phyloP scores from a whole-genome alignment of 2,797 vertebrate species.

The Corythornis leucogaster region DNA sequence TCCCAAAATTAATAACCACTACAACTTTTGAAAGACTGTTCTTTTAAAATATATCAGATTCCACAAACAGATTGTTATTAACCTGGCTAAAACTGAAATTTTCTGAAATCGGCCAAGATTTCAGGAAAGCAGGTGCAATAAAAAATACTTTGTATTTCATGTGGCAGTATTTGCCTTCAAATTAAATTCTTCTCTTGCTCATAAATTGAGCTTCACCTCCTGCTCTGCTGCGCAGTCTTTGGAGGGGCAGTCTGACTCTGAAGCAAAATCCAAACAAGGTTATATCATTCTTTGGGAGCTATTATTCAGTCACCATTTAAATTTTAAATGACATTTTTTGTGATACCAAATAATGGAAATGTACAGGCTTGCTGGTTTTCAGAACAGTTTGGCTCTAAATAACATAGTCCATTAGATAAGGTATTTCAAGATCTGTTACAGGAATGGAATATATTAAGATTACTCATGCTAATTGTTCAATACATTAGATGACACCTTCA shows the following conservation, averaged over 20 bases:
- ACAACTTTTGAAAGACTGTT: background rate
- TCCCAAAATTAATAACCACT: background rate
- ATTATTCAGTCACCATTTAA: conserved; percentile 1
- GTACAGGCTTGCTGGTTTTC: background rate
- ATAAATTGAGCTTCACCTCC: background rate
- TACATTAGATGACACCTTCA: conserved; percentile 17
- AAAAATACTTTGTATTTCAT: background rate
- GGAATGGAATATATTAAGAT: background rate
- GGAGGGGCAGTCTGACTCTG: background rate
- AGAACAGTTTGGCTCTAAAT: conserved; percentile 3
- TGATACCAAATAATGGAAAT: background rate
- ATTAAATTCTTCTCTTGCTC: background rate
- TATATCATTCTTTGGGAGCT: background rate
- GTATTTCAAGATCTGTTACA: conserved; percentile 5
- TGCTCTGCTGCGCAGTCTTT: background rate
- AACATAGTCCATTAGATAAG: background rate
- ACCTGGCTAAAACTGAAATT: background rate
- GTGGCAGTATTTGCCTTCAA: background rate
- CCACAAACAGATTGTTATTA: background rate
- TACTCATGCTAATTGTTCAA: background rate
- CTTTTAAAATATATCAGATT: background rate
- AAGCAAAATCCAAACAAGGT: background rate
- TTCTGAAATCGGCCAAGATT: background rate
- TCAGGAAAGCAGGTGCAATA: background rate
- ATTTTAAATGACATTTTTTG: background rate